Percentiles rank a stretch among this genome's conserved stretches.
These are phyloP conservation scores for Thomomys bottae DNA, from an alignment of 2,113 vertebrate genomes.

Conservation along the genomic window DNA sequence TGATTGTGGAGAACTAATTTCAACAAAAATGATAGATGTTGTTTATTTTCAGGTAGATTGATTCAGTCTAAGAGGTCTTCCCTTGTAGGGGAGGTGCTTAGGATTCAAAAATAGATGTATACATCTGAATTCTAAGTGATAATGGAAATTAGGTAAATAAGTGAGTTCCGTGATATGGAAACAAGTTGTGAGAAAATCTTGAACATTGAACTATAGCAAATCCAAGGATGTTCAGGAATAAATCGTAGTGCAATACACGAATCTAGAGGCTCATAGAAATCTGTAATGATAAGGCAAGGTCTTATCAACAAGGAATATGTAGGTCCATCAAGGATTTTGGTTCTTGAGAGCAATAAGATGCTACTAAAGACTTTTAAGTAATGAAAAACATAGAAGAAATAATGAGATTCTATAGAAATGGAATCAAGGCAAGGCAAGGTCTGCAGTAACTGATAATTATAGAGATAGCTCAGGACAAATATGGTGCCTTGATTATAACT, in stretches of 20 bases:
- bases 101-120: too few relatives aligned
- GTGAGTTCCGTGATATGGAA: background rate
- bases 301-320: background rate
- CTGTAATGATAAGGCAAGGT: background rate
- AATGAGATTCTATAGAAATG: background rate
- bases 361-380: background rate
- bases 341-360: background rate
- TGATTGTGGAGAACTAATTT: background rate
- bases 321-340: background rate
- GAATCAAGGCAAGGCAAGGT: background rate
- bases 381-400: background rate
- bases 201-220: background rate
- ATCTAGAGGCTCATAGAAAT: background rate
- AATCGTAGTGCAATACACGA: background rate
- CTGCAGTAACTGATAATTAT: background rate
- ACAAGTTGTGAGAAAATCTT: background rate
- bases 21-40: background rate
- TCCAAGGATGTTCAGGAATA: background rate
- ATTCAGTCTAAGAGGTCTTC: background rate
- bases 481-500: background rate
- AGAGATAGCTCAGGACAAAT: background rate
- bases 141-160: background rate
- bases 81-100: background rate
- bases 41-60: background rate
- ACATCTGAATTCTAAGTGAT: background rate